Percentiles rank a stretch among this genome's conserved stretches.
phyloP scores from a whole-genome alignment of 2,797 vertebrate species.

The Leuciscus waleckii region DNA sequence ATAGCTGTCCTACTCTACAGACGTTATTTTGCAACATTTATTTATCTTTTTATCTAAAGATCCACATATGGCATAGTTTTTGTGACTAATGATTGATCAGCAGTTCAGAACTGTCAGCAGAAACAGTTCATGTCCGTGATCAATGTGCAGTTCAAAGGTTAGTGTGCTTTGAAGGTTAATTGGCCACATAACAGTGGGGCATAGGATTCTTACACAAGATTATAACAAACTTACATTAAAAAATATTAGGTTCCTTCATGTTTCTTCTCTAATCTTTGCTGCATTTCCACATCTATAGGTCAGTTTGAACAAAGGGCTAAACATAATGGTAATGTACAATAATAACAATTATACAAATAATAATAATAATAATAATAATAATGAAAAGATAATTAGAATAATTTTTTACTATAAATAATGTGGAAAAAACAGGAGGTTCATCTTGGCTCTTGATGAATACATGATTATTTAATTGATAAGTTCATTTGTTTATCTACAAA shows the following conservation, averaged over 20 bases:
- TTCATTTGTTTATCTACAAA: not conserved
- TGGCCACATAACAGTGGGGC: not conserved
- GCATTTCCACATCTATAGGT: not conserved
- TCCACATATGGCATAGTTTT: not conserved
- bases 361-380: no score
- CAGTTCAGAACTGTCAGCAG: conserved; percentile 24
- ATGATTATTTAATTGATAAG: not conserved
- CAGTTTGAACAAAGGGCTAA: not conserved
- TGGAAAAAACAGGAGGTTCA: not conserved
- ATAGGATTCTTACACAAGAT: conserved; percentile 10
- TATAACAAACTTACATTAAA: not conserved
- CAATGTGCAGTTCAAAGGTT: conserved; percentile 27
- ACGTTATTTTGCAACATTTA: not conserved
- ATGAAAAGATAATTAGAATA: not conserved
- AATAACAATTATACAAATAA: not conserved
- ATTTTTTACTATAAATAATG: not conserved
- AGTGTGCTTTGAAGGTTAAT: conserved; percentile 26
- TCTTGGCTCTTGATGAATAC: not conserved
- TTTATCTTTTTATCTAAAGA: conserved; percentile 12
- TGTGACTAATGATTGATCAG: conserved; percentile 33
- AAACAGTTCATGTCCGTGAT: conserved; percentile 18
- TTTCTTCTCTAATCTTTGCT: not conserved
- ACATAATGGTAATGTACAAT: not conserved
- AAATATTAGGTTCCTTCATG: not conserved
- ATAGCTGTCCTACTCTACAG: not conserved